These are phyloP conservation scores for Drosophila eohydei DNA, from an alignment of 2,888 invertebrate genomes.

Conservation along the genomic window DNA sequence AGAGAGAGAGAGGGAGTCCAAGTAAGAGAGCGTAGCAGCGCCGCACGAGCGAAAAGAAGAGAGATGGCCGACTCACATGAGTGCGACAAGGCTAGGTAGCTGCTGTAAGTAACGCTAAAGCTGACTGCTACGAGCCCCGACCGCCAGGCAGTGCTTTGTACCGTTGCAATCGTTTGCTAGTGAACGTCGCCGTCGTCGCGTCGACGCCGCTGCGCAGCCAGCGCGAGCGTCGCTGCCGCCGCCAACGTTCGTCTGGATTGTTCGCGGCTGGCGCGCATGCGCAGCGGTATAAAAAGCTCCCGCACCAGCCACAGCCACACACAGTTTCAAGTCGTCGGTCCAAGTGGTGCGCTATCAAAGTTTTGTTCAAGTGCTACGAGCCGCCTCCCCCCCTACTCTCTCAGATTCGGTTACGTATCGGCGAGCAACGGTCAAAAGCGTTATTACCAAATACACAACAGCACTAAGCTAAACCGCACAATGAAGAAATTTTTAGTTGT, in stretches of 20 bases:
- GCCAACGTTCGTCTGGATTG: constrained; percentile 67
- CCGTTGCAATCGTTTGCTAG: constrained; percentile 61
- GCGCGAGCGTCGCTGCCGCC: constrained; percentile 18
- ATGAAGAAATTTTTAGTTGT: constrained; percentile 85
- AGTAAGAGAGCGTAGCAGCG: constrained; percentile 4
- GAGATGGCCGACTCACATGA: background rate
- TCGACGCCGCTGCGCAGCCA: background rate
- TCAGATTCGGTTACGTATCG: constrained; percentile 63
- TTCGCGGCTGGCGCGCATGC: constrained; percentile 81
- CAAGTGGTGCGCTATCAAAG: constrained; percentile 83
- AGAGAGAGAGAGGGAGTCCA: background rate
- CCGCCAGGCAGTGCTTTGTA: constrained; percentile 37
- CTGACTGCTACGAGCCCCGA: constrained; percentile 67
- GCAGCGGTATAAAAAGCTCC: constrained; percentile 86
- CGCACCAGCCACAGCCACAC: constrained; percentile 85
- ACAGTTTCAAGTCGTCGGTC: constrained; percentile 85
- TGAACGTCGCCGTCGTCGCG: constrained; percentile 19
- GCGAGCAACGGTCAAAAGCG: constrained; percentile 49
- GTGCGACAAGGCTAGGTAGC: constrained; percentile 16
- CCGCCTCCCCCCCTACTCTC: constrained; percentile 24
- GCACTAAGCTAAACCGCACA: constrained; percentile 75
- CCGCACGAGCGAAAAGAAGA: constrained; percentile 25
- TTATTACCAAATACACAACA: constrained; percentile 29
- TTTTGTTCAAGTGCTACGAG: constrained; percentile 69
- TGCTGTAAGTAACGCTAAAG: constrained; percentile 47